Evolutionary conservation across 2,797 vertebrate species (phyloP), one percentile per base, ranked within the genome.

Genomic region (Dendrocincla fuliginosa): DNA sequence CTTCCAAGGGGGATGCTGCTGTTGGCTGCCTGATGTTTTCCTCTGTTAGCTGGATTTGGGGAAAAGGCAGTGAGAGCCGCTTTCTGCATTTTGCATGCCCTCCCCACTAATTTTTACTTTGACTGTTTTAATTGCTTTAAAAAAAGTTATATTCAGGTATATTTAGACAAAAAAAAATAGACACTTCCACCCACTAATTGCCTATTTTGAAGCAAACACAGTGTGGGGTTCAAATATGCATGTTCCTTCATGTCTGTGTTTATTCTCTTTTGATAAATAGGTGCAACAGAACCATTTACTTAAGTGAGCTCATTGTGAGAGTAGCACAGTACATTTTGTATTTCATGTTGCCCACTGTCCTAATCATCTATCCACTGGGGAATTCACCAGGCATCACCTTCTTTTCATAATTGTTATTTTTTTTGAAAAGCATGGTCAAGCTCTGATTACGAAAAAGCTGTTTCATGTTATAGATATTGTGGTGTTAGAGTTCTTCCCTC

Each of bases 1-100:
- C 93, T 95, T 95, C 76, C 86, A 63, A 0, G 30, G 47, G 46
- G 73, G 83, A 56, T 88, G 44, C 61, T 82, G 71, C 88, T 73
- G 47, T 93, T 95, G 77, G 90, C 39, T 84, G 30, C 50, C 84
- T 86, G 39, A 46, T 78, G 42, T 6, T 84, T 80, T 91, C n/a
- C 39, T 30, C 33, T 35, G 0, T 42, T 70, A 63, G 55, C 5
- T 92, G 56, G 52, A 61, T 88, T 67, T 55, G 63, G 30, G 28
- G 23, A 33, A 52, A 57, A 60, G 42, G 33, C 53, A 57, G 15
- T 50, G 18, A 60, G 46, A 15, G 35, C 10, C 60, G 11, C 16
- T 44, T 68, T 89, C 71, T 87, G 16, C 23, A 5, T 63, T 82
- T 92, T 6, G 0, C 8, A 6, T 69, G 46, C 9, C 19, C 5